phyloP scores from a whole-genome alignment of 2,888 invertebrate species.

The Cepaea hortensis region DNA sequence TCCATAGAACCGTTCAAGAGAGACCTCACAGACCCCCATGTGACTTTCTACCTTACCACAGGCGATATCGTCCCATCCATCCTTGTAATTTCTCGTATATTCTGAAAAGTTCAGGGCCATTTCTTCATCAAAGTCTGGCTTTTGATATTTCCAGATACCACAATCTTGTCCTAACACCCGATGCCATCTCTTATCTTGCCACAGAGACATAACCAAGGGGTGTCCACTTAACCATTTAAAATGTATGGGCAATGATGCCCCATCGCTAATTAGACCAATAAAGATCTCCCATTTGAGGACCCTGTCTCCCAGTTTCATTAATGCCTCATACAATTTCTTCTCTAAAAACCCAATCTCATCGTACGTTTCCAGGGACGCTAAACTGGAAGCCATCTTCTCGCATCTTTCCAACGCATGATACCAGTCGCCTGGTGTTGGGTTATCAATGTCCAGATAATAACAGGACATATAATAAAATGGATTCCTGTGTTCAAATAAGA shows the following conservation, averaged over 20 bases:
- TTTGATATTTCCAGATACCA: slow-evolving; percentile 14
- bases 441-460: neutral
- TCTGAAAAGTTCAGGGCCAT: neutral
- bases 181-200: neutral
- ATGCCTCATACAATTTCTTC: neutral
- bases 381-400: neutral
- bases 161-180: neutral
- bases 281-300: neutral
- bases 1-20: neutral
- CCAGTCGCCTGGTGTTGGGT: neutral
- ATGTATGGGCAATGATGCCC: neutral
- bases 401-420: neutral
- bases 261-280: slow-evolving; percentile 15
- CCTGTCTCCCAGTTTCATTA: neutral
- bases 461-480: slow-evolving; percentile 1
- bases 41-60: neutral
- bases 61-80: slow-evolving; percentile 15
- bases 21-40: slow-evolving; percentile 3
- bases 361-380: neutral
- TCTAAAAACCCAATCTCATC: slow-evolving; percentile 19
- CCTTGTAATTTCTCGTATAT: neutral
- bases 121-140: neutral
- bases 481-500: neutral
- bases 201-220: slow-evolving; percentile 13
- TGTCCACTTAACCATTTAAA: slow-evolving; percentile 28